Conservation (phyloP, 1,140 invertebrate genomes). For the Microvelia longipes region DNA sequence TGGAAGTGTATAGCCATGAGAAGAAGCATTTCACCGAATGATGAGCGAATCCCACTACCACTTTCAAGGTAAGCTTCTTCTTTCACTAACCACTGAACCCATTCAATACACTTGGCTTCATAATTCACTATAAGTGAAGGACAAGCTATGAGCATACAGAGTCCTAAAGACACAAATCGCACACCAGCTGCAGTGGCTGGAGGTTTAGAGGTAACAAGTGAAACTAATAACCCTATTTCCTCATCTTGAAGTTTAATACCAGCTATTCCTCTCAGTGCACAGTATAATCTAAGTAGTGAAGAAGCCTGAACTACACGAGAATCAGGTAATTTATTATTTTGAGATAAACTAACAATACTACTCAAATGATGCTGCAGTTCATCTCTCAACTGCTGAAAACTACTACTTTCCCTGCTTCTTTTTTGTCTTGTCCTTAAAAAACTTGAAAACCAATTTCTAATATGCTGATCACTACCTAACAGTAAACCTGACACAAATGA, state of each 20-base stretch:
- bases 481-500: conserved; percentile 82
- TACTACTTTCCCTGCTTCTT: conserved; percentile 55
- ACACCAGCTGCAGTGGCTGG: conserved; percentile 79
- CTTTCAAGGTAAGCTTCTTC: conserved; percentile 76
- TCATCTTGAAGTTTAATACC: conserved; percentile 83
- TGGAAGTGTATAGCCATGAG: conserved; percentile 95
- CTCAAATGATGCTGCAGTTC: conserved; percentile 56
- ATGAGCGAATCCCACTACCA: conserved; percentile 59
- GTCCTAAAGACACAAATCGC: conserved; percentile 77
- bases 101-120: conserved; percentile 75
- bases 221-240: conserved; percentile 67
- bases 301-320: conserved; percentile 61
- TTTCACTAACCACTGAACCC: conserved; percentile 83
- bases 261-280: conserved; percentile 80
- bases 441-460: conserved; percentile 79
- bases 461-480: conserved; percentile 74
- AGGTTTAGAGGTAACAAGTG: conserved; percentile 75
- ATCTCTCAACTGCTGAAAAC: conserved; percentile 56
- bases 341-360: conserved; percentile 31
- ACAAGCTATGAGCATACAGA: conserved; percentile 90
- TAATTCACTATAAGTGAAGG: conserved; percentile 60
- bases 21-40: conserved; percentile 91
- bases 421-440: conserved; percentile 85
- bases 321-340: conserved; percentile 41
- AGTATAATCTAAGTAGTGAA: conserved; percentile 68